A percentile compares a stretch with the other conserved stretches of the same genome.
These are phyloP conservation scores for Huso huso DNA, from an alignment of 2,797 vertebrate species.

Conservation along the genomic window DNA sequence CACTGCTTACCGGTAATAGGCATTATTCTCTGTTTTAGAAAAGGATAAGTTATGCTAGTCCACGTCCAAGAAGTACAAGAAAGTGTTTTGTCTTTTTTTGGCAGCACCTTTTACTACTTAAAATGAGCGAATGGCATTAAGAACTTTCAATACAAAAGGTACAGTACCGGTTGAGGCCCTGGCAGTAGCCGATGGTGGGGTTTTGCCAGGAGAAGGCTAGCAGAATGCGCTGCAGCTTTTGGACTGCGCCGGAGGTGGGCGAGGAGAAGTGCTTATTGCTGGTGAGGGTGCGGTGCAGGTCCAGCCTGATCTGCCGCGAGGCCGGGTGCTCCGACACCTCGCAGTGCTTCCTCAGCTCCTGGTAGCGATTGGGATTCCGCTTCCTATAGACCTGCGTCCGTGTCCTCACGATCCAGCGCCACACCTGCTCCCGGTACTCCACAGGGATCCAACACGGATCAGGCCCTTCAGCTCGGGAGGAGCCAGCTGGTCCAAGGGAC, in stretches of 20 bases:
- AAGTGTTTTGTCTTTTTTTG: no score
- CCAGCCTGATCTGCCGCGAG: slow-evolving; percentile 85
- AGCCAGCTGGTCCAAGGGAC: no score
- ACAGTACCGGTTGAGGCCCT: slow-evolving; percentile 82
- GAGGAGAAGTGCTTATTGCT: slow-evolving; percentile 80
- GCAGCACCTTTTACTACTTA: no score
- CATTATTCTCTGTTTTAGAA: no score
- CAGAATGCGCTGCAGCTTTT: slow-evolving; percentile 76
- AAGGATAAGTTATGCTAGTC: no score
- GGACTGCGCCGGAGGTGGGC: slow-evolving; percentile 67
- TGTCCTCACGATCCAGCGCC: slow-evolving; percentile 53
- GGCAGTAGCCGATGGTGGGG: slow-evolving; percentile 81
- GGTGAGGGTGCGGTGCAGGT: slow-evolving; percentile 84
- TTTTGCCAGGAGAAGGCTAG: slow-evolving; percentile 91
- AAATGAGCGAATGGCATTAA: no score
- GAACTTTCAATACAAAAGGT: no score
- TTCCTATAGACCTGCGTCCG: slow-evolving; percentile 48
- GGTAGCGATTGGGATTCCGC: slow-evolving; percentile 56
- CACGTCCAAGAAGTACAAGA: neutral
- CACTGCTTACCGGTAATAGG: no score
- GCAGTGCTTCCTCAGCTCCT: slow-evolving; percentile 63
- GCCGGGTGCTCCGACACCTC: slow-evolving; percentile 59
- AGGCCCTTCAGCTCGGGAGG: no score
- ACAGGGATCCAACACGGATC: no score
- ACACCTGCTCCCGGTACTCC: no score